Evolutionary conservation across 2,113 vertebrate genomes (phyloP).

Genomic region (Balaeniceps rex): DNA sequence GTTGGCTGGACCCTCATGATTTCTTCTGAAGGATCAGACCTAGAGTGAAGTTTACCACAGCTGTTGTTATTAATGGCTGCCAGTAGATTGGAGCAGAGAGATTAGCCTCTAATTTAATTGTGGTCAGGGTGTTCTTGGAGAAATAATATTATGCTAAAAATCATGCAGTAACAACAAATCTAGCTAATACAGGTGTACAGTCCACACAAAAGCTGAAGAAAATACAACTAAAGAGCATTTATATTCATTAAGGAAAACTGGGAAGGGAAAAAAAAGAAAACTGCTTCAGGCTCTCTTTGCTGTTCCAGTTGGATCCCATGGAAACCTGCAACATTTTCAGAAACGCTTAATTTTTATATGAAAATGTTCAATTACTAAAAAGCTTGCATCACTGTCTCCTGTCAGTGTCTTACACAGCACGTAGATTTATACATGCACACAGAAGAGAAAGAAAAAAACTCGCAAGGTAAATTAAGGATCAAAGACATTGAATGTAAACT

Average conservation of each 20-base stretch:
- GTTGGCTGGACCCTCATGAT: neutral
- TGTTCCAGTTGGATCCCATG: conserved; percentile 1
- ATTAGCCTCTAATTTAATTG: neutral
- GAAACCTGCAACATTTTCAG: conserved; percentile 10
- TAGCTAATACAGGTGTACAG: neutral
- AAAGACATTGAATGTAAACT: neutral
- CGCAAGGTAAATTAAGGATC: neutral
- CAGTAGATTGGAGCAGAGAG: neutral
- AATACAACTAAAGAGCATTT: neutral
- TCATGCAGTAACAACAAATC: neutral
- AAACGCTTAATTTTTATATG: neutral
- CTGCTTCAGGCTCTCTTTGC: neutral
- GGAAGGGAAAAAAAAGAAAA: neutral
- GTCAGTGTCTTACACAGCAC: neutral
- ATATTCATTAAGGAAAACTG: neutral
- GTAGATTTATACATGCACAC: neutral
- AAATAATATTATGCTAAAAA: neutral
- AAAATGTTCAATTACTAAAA: neutral
- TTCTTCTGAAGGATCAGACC: neutral
- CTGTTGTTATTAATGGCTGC: neutral
- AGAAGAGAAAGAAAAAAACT: neutral
- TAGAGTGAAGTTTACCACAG: neutral
- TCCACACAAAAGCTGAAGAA: neutral
- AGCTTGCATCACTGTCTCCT: neutral
- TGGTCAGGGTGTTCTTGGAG: neutral